Percentiles rank a stretch among this genome's conserved stretches.
These are phyloP conservation scores for Desoria tigrina DNA, from an alignment of 2,888 invertebrate genomes.

Conservation along the genomic window DNA sequence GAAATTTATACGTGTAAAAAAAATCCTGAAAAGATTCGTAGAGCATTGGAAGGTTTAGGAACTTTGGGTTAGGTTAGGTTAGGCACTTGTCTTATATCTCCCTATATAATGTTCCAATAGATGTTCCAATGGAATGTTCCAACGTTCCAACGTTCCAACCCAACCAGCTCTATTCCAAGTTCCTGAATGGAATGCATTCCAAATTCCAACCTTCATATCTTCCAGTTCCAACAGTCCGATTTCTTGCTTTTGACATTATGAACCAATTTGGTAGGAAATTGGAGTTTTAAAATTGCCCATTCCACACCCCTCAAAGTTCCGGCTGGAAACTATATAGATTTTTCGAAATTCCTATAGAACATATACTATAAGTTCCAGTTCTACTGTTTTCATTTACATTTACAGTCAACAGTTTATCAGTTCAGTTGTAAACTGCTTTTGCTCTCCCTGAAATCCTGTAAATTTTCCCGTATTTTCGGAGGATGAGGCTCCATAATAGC, in stretches of 20 bases:
- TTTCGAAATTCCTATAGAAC: neutral
- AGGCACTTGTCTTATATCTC: constrained; percentile 3
- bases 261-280: neutral
- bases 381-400: no score
- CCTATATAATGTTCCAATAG: neutral
- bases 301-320: neutral
- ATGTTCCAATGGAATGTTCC: no score
- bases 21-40: neutral
- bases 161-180: no score
- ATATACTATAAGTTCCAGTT: no score
- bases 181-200: no score
- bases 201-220: no score
- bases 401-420: no score
- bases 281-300: constrained; percentile 5
- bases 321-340: neutral
- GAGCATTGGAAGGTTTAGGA: neutral
- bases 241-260: neutral
- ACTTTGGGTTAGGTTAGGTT: constrained; percentile 3
- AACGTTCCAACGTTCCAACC: no score
- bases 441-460: no score
- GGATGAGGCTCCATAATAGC: no score
- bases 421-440: no score
- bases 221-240: neutral
- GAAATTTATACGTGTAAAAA: neutral
- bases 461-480: no score